phyloP scores from a whole-genome alignment of 1,140 invertebrate genomes.

The Chelonus insularis region DNA sequence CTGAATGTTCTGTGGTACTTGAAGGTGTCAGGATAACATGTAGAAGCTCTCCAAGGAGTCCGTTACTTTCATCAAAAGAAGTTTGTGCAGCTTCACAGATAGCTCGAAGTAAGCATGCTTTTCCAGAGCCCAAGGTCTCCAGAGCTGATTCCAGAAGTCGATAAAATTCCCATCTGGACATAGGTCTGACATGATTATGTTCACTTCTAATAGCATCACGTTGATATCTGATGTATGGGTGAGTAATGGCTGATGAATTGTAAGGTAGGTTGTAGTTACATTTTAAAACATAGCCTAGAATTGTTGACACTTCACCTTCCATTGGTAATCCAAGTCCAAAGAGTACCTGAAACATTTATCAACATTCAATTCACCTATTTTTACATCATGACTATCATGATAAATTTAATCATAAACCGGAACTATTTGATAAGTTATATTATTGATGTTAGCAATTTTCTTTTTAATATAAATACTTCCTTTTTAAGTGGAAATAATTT shows the following conservation, averaged over 20 bases:
- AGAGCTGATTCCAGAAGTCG: slow-evolving; percentile 62
- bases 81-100: slow-evolving; percentile 72
- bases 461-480: too few species aligned
- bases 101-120: slow-evolving; percentile 69
- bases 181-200: slow-evolving; percentile 37
- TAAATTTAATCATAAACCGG: neutral
- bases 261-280: slow-evolving; percentile 54
- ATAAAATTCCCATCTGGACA: slow-evolving; percentile 64
- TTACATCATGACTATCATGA: too few species aligned
- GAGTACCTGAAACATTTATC: slow-evolving; percentile 38
- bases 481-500: too few species aligned
- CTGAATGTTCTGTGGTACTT: slow-evolving; percentile 65
- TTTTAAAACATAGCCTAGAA: slow-evolving; percentile 53
- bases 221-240: slow-evolving; percentile 41
- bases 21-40: slow-evolving; percentile 71
- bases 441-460: too few species aligned
- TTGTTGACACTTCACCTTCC: slow-evolving; percentile 45
- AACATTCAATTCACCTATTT: too few species aligned
- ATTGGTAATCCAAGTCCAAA: slow-evolving; percentile 46
- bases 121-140: slow-evolving; percentile 58
- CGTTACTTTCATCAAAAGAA: slow-evolving; percentile 67
- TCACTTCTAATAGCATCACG: slow-evolving; percentile 27
- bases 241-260: slow-evolving; percentile 48
- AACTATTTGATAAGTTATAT: neutral
- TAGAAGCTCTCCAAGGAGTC: slow-evolving; percentile 69